Conservation (phyloP, 2,888 invertebrate genomes). For the Griposia aprilina region DNA sequence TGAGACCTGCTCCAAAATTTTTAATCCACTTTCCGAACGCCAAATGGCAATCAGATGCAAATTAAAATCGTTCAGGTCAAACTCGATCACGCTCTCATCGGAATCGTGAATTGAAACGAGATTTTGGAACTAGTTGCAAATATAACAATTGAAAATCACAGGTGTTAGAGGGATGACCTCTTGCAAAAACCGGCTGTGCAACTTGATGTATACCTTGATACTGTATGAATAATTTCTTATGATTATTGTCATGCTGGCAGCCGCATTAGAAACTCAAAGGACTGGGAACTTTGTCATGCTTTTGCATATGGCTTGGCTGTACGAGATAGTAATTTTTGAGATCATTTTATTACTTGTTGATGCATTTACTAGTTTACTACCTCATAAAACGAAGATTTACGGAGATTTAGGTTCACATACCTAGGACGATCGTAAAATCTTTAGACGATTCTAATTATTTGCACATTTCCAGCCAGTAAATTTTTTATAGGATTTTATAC, state of each 20-base stretch:
- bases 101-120: slow-evolving; percentile 79
- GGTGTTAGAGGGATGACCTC: slow-evolving; percentile 72
- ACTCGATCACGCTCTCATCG: slow-evolving; percentile 86
- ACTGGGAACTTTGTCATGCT: slow-evolving; percentile 45
- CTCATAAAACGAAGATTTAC: slow-evolving; percentile 40
- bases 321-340: slow-evolving; percentile 34
- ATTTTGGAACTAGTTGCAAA: slow-evolving; percentile 78
- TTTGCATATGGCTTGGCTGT: slow-evolving; percentile 37
- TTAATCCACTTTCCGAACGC: slow-evolving; percentile 55
- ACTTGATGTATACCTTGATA: slow-evolving; percentile 57
- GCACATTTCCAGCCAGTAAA: slow-evolving; percentile 7
- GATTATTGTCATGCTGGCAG: slow-evolving; percentile 55
- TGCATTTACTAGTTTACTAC: slow-evolving; percentile 37
- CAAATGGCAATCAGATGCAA: slow-evolving; percentile 78
- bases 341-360: slow-evolving; percentile 33
- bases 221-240: slow-evolving; percentile 64
- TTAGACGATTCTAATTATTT: slow-evolving; percentile 34
- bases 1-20: slow-evolving; percentile 53
- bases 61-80: slow-evolving; percentile 78
- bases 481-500: slow-evolving; percentile 9
- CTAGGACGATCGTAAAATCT: slow-evolving; percentile 28
- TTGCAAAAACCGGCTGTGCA: slow-evolving; percentile 74
- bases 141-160: slow-evolving; percentile 83
- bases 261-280: slow-evolving; percentile 60
- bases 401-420: slow-evolving; percentile 24